Percentiles rank a stretch among this genome's conserved stretches.
These are phyloP conservation scores for Tethya wilhelma DNA, from an alignment of 37 sponge, comb jelly and placozoan genomes.

Conservation along the genomic window DNA sequence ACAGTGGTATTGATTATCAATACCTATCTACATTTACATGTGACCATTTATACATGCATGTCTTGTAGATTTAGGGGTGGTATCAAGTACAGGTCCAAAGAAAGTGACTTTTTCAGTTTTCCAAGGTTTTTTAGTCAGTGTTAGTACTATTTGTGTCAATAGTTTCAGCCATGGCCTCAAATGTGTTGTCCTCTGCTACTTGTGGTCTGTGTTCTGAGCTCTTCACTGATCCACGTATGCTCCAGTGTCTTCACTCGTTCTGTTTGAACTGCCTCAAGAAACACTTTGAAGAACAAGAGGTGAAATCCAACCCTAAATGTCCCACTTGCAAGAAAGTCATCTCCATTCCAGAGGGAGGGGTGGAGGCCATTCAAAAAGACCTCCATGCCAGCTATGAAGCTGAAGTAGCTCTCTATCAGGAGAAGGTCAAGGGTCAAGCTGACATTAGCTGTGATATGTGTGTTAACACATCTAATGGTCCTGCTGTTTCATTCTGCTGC, in stretches of 20 bases:
- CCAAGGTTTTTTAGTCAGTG: no score
- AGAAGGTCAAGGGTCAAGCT: constrained; percentile 8
- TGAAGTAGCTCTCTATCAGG: constrained; percentile 24
- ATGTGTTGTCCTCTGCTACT: no score
- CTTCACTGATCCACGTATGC: constrained; percentile 49
- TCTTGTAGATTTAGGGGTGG: no score
- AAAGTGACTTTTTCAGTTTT: no score
- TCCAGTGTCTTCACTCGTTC: constrained; percentile 61
- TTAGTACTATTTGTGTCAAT: no score
- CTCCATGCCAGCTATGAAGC: constrained; percentile 32
- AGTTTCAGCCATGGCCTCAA: no score
- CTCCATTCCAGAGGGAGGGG: constrained; percentile 10
- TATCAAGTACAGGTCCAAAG: no score
- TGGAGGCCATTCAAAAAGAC: constrained; percentile 22
- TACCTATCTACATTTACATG: no score
- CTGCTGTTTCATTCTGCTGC: constrained; percentile 46
- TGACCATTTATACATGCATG: no score
- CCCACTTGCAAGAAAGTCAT: constrained; percentile 30
- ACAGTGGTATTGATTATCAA: no score
- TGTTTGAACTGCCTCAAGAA: constrained; percentile 42
- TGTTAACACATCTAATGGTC: constrained; percentile 17
- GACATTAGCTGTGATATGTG: constrained; percentile 43
- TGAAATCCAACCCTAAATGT: background rate
- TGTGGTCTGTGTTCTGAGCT: constrained; percentile 31
- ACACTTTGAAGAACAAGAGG: constrained; percentile 5